Conservation (phyloP, 2,113 vertebrate genomes). For the Podarcis raffonei region DNA sequence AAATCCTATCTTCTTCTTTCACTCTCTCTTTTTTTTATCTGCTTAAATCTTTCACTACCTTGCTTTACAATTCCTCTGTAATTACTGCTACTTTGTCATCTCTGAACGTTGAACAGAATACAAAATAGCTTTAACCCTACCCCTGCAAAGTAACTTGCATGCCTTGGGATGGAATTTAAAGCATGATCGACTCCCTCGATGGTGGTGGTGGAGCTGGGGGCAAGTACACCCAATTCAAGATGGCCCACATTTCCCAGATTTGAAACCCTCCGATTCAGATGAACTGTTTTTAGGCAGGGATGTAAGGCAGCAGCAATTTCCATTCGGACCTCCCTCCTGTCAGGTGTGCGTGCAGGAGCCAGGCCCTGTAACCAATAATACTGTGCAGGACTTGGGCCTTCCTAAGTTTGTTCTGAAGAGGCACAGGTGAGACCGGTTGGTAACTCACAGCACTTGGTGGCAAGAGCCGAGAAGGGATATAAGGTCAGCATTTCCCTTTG, state of each 20-base stretch:
- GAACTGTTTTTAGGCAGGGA: not conserved
- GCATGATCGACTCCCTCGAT: not conserved
- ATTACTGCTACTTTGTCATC: slow-evolving; percentile 1
- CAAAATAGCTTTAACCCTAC: not conserved
- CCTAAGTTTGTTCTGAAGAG: too few relatives aligned
- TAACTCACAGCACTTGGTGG: too few relatives aligned
- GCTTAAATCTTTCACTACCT: slow-evolving; percentile 3
- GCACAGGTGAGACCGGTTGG: too few relatives aligned
- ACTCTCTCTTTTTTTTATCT: not conserved
- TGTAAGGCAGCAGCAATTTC: too few relatives aligned
- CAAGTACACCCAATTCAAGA: not conserved
- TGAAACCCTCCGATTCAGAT: not conserved
- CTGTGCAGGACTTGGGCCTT: too few relatives aligned
- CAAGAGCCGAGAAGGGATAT: too few relatives aligned
- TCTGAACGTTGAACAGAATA: not conserved
- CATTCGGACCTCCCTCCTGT: too few relatives aligned
- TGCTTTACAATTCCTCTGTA: not conserved
- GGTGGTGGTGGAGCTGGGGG: too few relatives aligned
- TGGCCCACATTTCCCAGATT: not conserved
- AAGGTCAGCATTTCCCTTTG: too few relatives aligned
- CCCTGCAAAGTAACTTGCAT: not conserved
- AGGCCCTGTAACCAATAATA: too few relatives aligned
- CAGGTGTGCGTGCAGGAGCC: too few relatives aligned
- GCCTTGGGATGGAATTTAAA: not conserved
- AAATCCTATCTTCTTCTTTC: not conserved